These are phyloP conservation scores for Halcyon senegalensis DNA, from an alignment of 2,113 vertebrate genomes.

Conservation along the genomic window DNA sequence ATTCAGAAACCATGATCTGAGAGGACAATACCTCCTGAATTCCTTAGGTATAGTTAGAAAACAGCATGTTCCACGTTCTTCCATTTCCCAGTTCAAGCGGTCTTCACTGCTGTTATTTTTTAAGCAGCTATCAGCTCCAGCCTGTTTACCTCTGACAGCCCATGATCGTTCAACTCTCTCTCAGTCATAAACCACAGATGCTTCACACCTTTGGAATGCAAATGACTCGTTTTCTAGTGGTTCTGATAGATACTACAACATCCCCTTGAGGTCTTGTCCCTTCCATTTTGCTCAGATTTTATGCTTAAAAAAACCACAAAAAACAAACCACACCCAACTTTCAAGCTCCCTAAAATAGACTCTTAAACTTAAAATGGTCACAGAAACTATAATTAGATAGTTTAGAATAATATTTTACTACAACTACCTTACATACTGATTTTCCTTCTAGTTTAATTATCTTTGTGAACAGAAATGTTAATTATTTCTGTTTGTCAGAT, in stretches of 20 bases:
- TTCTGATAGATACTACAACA: background rate
- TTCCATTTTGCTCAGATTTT: background rate
- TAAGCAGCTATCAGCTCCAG: background rate
- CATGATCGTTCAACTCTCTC: background rate
- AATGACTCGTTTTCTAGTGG: background rate
- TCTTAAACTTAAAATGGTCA: background rate
- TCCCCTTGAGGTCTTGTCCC: background rate
- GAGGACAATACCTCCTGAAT: background rate
- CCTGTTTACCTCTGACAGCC: background rate
- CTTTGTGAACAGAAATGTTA: background rate
- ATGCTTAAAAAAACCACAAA: background rate
- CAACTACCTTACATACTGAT: background rate
- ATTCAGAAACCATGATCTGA: background rate
- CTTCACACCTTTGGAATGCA: background rate
- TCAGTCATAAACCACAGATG: conserved; percentile 1
- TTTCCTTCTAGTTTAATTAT: background rate
- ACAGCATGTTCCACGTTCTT: background rate
- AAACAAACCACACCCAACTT: background rate
- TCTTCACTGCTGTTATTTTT: background rate
- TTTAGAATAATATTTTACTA: background rate
- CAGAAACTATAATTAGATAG: background rate
- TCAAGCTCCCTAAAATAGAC: background rate
- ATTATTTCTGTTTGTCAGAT: background rate
- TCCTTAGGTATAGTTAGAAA: background rate
- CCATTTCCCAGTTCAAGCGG: background rate